These are phyloP conservation scores for Meiosimyza platycephala DNA, from an alignment of 2,888 invertebrate species.

Conservation along the genomic window DNA sequence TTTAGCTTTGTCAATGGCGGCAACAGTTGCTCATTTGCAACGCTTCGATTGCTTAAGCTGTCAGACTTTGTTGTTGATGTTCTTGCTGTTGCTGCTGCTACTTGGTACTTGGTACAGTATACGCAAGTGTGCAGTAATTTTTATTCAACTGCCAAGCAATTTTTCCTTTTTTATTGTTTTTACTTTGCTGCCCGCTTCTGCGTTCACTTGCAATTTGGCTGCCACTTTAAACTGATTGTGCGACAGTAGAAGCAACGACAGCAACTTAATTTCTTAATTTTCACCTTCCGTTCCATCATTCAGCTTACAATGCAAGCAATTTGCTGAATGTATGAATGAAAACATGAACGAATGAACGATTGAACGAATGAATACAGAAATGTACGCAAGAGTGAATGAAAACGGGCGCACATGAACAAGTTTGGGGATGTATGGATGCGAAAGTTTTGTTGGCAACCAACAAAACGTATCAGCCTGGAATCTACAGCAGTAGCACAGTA, in stretches of 20 bases:
- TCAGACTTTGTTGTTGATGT: constrained; percentile 1
- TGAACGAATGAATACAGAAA: constrained; percentile 6
- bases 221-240: constrained; percentile 26
- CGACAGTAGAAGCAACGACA: constrained; percentile 21
- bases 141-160: no score
- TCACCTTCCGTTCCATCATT: constrained; percentile 57
- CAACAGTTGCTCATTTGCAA: constrained; percentile 27
- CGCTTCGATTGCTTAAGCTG: constrained; percentile 3
- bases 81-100: background rate
- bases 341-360: background rate
- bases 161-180: no score
- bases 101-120: no score
- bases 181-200: no score
- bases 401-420: background rate
- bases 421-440: background rate
- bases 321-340: constrained; percentile 22
- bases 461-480: background rate
- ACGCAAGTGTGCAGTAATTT: no score
- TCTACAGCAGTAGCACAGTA: background rate
- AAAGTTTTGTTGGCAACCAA: background rate
- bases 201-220: background rate
- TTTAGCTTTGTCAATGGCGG: background rate
- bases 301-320: constrained; percentile 30
- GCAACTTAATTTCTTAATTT: constrained; percentile 61
- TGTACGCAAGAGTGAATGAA: background rate